Evolutionary conservation across 1,140 invertebrate genomes (phyloP).

Genomic region (Platyura marginata): DNA sequence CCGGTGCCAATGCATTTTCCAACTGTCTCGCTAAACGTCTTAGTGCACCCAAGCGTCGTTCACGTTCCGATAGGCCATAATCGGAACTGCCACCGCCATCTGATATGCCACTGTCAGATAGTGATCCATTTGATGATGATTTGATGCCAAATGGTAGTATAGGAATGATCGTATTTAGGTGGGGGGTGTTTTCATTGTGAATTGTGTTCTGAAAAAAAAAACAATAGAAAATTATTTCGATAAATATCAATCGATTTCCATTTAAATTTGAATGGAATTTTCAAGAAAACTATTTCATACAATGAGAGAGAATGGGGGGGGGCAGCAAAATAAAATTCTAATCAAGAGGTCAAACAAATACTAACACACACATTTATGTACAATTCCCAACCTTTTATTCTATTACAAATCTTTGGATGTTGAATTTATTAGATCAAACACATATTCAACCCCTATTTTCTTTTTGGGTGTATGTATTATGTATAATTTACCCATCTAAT

Average conservation of each 20-base stretch:
- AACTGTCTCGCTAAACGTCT: constrained; percentile 43
- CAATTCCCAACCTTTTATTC: too few relatives aligned
- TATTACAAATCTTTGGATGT: constrained; percentile 1
- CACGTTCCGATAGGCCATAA: constrained; percentile 50
- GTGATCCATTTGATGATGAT: constrained; percentile 34
- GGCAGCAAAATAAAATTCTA: too few relatives aligned
- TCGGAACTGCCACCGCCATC: constrained; percentile 48
- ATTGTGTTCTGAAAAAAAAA: too few relatives aligned
- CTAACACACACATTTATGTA: too few relatives aligned
- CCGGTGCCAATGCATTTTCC: constrained; percentile 42
- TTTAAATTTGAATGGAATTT: too few relatives aligned
- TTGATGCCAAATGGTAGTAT: constrained; percentile 7
- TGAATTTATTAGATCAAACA: neutral
- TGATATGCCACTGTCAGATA: constrained; percentile 57
- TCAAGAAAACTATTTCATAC: too few relatives aligned
- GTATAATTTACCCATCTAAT: neutral
- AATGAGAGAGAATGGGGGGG: too few relatives aligned
- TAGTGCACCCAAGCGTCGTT: constrained; percentile 44
- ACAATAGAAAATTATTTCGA: too few relatives aligned
- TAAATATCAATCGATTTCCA: too few relatives aligned
- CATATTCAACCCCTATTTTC: neutral
- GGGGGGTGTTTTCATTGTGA: too few relatives aligned
- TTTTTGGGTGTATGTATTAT: neutral
- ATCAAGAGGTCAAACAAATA: too few relatives aligned
- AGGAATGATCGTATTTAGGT: constrained; percentile 15